Evolutionary conservation across 2,888 invertebrate genomes (phyloP).

Genomic region (Tryphoninae sp.): DNA sequence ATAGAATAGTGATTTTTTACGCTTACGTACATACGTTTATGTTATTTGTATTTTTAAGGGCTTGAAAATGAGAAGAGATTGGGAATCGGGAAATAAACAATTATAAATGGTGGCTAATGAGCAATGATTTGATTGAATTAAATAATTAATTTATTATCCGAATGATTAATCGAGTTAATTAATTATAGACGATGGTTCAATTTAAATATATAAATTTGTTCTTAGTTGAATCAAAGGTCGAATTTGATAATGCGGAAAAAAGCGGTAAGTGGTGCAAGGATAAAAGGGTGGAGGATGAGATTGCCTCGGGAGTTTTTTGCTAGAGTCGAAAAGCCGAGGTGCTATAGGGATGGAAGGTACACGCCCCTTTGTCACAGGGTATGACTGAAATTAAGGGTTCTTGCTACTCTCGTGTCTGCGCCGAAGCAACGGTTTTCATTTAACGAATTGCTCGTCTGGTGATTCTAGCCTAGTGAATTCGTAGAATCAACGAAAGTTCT

Average conservation of each 20-base stretch:
- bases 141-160: too few relatives aligned
- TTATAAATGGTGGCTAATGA: too few relatives aligned
- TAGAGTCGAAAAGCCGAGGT: not conserved
- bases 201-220: not conserved
- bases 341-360: not conserved
- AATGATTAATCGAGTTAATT: too few relatives aligned
- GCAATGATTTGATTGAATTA: too few relatives aligned
- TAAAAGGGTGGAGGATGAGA: not conserved
- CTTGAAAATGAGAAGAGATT: too few relatives aligned
- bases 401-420: constrained; percentile 2
- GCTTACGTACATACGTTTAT: not conserved
- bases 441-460: constrained; percentile 31
- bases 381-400: constrained; percentile 5
- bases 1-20: too few relatives aligned
- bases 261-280: not conserved
- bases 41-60: not conserved
- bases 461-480: constrained; percentile 13
- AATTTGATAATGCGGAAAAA: not conserved
- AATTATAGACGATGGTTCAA: too few relatives aligned
- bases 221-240: not conserved
- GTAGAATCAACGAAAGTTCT: not conserved
- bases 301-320: not conserved
- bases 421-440: constrained; percentile 37
- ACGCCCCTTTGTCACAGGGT: constrained; percentile 22
- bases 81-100: too few relatives aligned